Conservation (phyloP, 2,113 vertebrate genomes). For the Pogona vitticeps region DNA sequence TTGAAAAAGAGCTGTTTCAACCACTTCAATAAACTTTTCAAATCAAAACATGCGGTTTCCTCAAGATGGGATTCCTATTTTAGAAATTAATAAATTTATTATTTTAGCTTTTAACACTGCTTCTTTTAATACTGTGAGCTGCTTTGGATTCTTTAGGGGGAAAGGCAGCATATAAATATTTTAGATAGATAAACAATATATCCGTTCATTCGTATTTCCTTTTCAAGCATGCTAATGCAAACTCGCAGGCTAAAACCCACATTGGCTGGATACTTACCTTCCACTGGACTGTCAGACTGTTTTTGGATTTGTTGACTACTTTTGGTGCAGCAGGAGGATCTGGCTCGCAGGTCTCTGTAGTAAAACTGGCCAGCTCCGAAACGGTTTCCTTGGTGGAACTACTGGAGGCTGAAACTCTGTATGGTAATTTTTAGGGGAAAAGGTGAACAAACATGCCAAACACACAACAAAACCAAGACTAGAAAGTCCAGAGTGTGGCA, state of each 20-base stretch:
- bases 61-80: background rate
- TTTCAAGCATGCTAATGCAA: background rate
- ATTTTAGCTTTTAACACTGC: too few species aligned
- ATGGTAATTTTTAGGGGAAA: constrained; percentile 30
- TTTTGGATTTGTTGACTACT: constrained; percentile 77
- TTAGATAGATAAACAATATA: too few species aligned
- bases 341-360: constrained; percentile 77
- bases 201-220: background rate
- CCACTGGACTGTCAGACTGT: constrained; percentile 81
- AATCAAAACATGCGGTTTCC: background rate
- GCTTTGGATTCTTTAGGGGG: too few species aligned
- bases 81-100: too few species aligned
- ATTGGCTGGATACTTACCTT: constrained; percentile 69
- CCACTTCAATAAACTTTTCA: background rate
- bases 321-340: constrained; percentile 78
- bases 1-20: background rate
- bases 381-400: constrained; percentile 73
- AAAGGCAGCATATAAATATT: too few species aligned
- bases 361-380: constrained; percentile 79
- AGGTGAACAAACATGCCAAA: background rate
- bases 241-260: background rate
- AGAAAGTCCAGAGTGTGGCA: background rate
- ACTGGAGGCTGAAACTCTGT: constrained; percentile 78
- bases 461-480: background rate
- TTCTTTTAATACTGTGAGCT: too few species aligned